A percentile compares a stretch with the other conserved stretches of the same genome.
Conservation (phyloP, 2,797 vertebrate genomes). For the Gallinago solitaria region DNA sequence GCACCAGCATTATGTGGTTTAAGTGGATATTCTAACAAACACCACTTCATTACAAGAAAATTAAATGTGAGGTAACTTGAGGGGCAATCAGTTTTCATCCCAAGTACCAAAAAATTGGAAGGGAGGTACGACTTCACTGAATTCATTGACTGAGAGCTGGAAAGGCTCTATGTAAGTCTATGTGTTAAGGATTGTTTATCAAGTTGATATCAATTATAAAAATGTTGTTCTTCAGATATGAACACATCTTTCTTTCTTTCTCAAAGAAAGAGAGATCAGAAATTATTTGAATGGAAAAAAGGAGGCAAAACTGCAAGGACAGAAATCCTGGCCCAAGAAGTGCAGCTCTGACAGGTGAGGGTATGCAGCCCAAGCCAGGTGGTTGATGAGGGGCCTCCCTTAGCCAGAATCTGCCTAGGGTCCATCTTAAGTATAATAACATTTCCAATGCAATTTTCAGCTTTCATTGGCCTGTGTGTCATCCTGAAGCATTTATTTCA, state of each 20-base stretch:
- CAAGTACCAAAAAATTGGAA: not conserved
- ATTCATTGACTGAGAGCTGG: not conserved
- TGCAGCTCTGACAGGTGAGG: accelerated
- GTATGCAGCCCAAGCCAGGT: not conserved
- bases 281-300: not conserved
- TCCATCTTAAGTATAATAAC: not conserved
- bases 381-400: not conserved
- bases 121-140: not conserved
- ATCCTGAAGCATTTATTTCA: not conserved
- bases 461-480: not conserved
- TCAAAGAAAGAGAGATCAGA: not conserved
- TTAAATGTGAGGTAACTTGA: not conserved
- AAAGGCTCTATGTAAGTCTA: not conserved
- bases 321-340: not conserved
- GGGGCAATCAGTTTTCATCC: not conserved
- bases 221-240: not conserved
- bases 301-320: not conserved
- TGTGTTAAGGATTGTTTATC: not conserved
- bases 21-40: not conserved
- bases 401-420: not conserved
- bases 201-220: not conserved
- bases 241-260: not conserved
- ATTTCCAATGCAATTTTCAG: not conserved
- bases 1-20: not conserved
- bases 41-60: not conserved